Conservation (phyloP, 2,113 vertebrate genomes). For the Zosterops pallidus region DNA sequence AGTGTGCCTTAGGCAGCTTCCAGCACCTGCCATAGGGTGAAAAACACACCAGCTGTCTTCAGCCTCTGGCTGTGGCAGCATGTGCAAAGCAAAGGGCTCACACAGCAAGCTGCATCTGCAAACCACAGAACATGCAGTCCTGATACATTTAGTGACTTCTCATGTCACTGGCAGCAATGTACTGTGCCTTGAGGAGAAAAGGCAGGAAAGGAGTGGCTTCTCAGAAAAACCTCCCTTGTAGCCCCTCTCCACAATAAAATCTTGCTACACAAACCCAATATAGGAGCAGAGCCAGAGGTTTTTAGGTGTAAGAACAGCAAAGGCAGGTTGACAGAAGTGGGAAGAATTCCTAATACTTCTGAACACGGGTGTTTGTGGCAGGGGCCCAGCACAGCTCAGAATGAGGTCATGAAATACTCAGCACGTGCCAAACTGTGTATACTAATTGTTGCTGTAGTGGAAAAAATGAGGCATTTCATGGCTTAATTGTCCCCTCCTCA, state of each 20-base stretch:
- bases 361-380: background rate
- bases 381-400: background rate
- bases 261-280: background rate
- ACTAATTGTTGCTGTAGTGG: background rate
- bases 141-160: background rate
- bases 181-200: background rate
- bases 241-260: background rate
- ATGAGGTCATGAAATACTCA: background rate
- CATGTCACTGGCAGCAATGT: background rate
- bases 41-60: background rate
- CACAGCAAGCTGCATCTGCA: background rate
- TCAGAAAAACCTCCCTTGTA: background rate
- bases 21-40: rapidly evolving
- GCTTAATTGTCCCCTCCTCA: background rate
- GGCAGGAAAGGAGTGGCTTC: background rate
- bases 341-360: background rate
- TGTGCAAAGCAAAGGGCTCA: background rate
- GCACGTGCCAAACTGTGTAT: background rate
- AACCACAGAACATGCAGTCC: background rate
- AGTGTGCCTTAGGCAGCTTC: background rate
- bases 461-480: background rate
- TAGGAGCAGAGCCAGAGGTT: background rate
- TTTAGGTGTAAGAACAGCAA: background rate
- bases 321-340: background rate
- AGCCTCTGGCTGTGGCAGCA: background rate